Evolutionary conservation across 2,888 invertebrate species (phyloP), one percentile per base, ranked within the genome.

Genomic region (Microctonus hyperodae): DNA sequence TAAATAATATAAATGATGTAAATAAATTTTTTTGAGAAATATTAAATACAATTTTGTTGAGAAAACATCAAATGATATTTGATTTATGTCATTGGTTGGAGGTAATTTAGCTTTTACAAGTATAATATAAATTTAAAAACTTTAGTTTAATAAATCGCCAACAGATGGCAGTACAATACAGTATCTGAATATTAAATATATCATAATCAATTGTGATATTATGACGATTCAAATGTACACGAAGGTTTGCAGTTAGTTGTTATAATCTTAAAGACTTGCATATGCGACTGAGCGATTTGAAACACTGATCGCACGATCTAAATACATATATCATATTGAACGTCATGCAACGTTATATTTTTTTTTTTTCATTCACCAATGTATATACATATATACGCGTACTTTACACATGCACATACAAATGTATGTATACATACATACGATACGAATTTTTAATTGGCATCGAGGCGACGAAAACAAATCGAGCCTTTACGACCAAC

Each of bases 381-480:
- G 28, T 9, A 55, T n/a, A 33, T 20, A 56, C 10, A 6, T 10
- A n/a, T 25, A 48, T 37, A 40, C 37, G 28, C 28, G 5, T 11
- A 56, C 20, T 1, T 7, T 28, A 3, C 7, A 28, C 28, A 7
- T 28, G 28, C 7, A 33, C 16, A 56, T 13, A 53, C 25, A 56
- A 6, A 56, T 11, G 20, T 31, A 16, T 31, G 16, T 11, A 40
- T 28, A 23, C 25, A 62, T 33, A 22, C 22, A 50, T 23, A 23
- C 33, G 16, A 35, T 57, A 58, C 23, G 57, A 57, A 64, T 64
- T 64, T 64, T 50, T 58, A 64, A 64, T 64, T 64, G 64, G 58
- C 58, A 56, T 61, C 57, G 64, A 71, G 69, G 69, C 72, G 72
- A 71, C 68, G 69, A 70, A 72, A 71, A 69, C 69, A 53, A 71